These are phyloP conservation scores for Drosophila pseudoobscura DNA, from an alignment of 1,140 invertebrate genomes.

Conservation along the genomic window DNA sequence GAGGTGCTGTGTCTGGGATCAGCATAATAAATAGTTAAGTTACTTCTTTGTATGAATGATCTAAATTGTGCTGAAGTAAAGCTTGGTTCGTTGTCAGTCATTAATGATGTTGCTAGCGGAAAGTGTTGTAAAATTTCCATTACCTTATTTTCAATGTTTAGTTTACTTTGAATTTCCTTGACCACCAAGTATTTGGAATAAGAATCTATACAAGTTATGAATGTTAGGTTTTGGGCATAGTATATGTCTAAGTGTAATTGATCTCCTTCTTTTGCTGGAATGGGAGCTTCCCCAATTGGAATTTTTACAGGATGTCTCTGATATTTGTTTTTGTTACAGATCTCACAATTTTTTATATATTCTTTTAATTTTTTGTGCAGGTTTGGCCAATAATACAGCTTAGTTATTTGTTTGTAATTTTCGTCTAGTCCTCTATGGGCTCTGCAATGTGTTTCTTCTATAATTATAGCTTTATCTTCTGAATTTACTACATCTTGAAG, in stretches of 20 bases:
- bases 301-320: not conserved
- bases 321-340: conserved; percentile 10
- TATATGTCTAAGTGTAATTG: not conserved
- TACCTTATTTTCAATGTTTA: conserved; percentile 22
- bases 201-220: conserved; percentile 18
- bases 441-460: too few species aligned
- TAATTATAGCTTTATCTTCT: too few species aligned
- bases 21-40: not conserved
- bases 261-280: not conserved
- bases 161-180: conserved; percentile 29
- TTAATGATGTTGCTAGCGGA: not conserved
- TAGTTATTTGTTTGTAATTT: too few species aligned
- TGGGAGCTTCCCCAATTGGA: not conserved
- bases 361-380: not conserved
- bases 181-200: conserved; percentile 29
- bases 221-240: conserved; percentile 2
- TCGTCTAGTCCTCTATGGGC: conserved; percentile 18
- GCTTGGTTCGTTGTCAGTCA: not conserved
- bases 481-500: too few species aligned
- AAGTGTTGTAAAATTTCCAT: not conserved
- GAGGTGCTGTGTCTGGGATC: not conserved
- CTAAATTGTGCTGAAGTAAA: not conserved
- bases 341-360: conserved; percentile 17
- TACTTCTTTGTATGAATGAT: not conserved
- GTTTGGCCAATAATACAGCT: too few species aligned